Evolutionary conservation across 2,797 vertebrate species (phyloP), one percentile per base, ranked within the genome.

Genomic region (Euphonia xanthogaster): DNA sequence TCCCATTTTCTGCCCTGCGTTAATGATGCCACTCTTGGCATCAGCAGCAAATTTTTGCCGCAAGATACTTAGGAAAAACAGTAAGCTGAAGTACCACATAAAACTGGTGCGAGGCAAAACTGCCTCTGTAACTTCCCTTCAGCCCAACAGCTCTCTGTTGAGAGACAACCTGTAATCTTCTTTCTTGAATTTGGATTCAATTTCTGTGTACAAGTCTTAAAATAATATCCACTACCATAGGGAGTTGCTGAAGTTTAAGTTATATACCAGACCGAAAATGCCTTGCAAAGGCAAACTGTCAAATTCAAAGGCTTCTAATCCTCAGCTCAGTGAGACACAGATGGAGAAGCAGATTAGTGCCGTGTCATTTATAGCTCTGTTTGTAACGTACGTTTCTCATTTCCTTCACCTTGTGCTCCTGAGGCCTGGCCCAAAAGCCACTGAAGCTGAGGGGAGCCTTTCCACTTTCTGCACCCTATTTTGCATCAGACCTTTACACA

Each of bases 261-360:
- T 57, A 22, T 4, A 31, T 15, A 21, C 30, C 76, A 57, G 28
- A 47, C 37, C 0, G 0, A 78, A 79, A 95, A 62, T 44, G n/a
- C 60, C 40, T 79, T 67, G 75, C 74, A 85, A 88, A 66, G 50
- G n/a, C 72, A 83, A 94, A 42, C 61, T 70, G 66, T 72, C 55
- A 58, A 54, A 55, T 55, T 75, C 42, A 68, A 78, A 92, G 87
- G n/a, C 48, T 86, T 90, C 31, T 50, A 60, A 48, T 60, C 31
- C 62, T 68, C 77, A 44, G 13, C 86, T 84, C 35, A 15, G 68
- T 2, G 0, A 83, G 73, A 33, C 18, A 3, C 54, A 92, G 92
- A 90, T 81, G 76, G 73, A 88, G 83, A 22, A 75, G 83, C 83
- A 88, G 80, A 96, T 95, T 74, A 84, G 77, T 90, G 88, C 77